Conservation (phyloP, 2,797 vertebrate species). For the Hemitrygon akajei region DNA sequence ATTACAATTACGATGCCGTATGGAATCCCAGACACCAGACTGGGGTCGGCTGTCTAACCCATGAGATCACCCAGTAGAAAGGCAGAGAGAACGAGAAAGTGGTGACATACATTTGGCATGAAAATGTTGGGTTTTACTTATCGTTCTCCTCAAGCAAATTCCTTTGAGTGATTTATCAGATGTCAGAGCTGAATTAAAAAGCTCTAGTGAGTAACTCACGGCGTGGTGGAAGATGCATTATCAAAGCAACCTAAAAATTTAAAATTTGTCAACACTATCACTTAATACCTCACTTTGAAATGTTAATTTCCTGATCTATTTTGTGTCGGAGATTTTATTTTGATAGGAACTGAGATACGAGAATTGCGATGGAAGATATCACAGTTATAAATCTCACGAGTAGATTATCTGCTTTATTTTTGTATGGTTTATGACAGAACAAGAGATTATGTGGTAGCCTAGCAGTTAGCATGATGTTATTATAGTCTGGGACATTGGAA, state of each 20-base stretch:
- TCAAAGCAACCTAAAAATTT: background rate
- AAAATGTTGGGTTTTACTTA: background rate
- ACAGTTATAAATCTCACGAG: background rate
- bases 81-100: background rate
- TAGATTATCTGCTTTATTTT: background rate
- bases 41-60: background rate
- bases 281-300: background rate
- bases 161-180: background rate
- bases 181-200: background rate
- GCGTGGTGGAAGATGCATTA: background rate
- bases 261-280: background rate
- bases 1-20: background rate
- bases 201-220: background rate
- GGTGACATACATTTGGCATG: background rate
- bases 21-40: background rate
- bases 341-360: background rate
- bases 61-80: background rate
- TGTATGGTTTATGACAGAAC: too few relatives aligned
- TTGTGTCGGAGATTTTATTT: background rate
- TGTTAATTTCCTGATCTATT: background rate
- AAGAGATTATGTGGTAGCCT: too few relatives aligned
- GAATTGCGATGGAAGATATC: background rate
- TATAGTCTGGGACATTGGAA: too few relatives aligned
- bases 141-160: background rate
- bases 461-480: too few relatives aligned